phyloP scores from a whole-genome alignment of 2,113 vertebrate species.

The Pan troglodytes region NHGRI_mPanTro3-v2.1_pri NC_072422.2:17277501-17278000 shows the following conservation, averaged over 20 bases:
- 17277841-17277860: background rate
- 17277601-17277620: background rate
- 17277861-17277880: background rate
- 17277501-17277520: background rate
- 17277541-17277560: background rate
- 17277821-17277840: background rate
- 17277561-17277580: background rate
- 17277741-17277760: background rate
- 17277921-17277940: background rate
- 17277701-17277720: background rate
- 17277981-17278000: background rate
- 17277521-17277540: background rate
- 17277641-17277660: background rate
- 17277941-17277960: background rate
- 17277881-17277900: background rate
- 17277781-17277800: background rate
- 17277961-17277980: constrained; percentile 14
- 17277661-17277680: background rate
- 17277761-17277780: background rate
- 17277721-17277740: background rate
- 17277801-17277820: background rate
- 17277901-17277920: background rate
- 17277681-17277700: background rate
- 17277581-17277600: background rate
- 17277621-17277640: background rate